Conservation (phyloP, 2,888 invertebrate genomes). For the Leistus spinibarbis region DNA sequence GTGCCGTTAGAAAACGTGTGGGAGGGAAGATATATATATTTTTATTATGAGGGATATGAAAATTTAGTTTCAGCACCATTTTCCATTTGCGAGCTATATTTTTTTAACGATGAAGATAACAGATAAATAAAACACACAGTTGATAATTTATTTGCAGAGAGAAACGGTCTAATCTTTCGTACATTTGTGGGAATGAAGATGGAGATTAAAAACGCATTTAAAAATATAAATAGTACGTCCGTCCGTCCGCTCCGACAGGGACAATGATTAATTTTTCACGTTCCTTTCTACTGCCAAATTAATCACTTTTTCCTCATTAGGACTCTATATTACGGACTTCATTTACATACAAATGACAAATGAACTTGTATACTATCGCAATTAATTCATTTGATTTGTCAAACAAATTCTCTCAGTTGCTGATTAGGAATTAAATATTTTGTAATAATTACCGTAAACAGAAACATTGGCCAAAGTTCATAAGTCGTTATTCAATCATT, state of each 20-base stretch:
- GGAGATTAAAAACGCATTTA: background rate
- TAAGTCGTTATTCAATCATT: too few species aligned
- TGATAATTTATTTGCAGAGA: conserved; percentile 28
- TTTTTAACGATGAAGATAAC: conserved; percentile 36
- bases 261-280: background rate
- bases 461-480: background rate
- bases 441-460: background rate
- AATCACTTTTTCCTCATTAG: background rate
- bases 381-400: background rate
- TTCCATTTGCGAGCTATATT: conserved; percentile 26
- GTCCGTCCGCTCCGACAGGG: background rate
- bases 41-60: conserved; percentile 29
- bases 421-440: background rate
- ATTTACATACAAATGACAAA: background rate
- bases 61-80: conserved; percentile 30
- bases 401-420: background rate
- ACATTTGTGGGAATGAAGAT: background rate
- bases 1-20: background rate
- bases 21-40: conserved; percentile 13
- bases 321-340: background rate
- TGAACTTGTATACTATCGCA: background rate
- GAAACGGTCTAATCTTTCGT: background rate
- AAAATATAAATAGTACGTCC: background rate
- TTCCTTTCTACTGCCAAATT: background rate
- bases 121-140: conserved; percentile 31